Conservation (phyloP, 1,140 invertebrate species). For the Medauroidea extradentata region DNA sequence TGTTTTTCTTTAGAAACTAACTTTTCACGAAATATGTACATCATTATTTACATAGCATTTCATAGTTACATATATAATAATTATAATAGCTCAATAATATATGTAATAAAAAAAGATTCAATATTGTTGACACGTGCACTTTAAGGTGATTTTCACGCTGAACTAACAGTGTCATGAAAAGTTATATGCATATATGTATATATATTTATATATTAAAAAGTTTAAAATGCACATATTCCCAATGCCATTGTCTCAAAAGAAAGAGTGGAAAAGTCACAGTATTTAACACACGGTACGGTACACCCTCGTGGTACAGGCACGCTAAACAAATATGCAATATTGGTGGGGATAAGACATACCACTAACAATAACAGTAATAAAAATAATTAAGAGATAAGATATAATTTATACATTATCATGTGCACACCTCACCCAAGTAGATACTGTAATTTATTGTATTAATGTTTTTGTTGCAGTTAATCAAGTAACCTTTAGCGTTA, state of each 20-base stretch:
- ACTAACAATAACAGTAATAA: too few species aligned
- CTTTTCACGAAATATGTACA: conserved; percentile 11
- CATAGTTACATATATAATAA: conserved; percentile 12
- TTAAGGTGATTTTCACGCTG: background rate
- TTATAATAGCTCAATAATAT: conserved; percentile 11
- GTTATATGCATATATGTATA: conserved; percentile 5
- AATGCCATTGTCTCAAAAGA: conserved; percentile 2
- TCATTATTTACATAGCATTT: conserved; percentile 14
- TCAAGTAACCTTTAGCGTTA: too few species aligned
- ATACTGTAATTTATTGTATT: too few species aligned
- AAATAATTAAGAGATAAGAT: too few species aligned
- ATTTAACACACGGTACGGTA: too few species aligned
- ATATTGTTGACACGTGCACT: background rate
- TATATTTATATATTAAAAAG: conserved; percentile 2
- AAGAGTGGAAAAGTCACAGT: conserved; percentile 2
- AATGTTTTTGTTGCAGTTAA: too few species aligned
- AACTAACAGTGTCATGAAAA: conserved; percentile 5
- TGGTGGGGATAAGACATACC: too few species aligned
- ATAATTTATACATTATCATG: too few species aligned
- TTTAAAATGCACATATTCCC: conserved; percentile 12
- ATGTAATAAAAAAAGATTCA: conserved; percentile 4
- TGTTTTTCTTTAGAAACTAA: conserved; percentile 14
- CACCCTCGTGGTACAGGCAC: too few species aligned
- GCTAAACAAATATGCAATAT: too few species aligned
- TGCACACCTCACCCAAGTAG: too few species aligned